A percentile compares a stretch with the other conserved stretches of the same genome.
Conservation (phyloP, 2,888 invertebrate genomes). For the Drosophila testacea region DNA sequence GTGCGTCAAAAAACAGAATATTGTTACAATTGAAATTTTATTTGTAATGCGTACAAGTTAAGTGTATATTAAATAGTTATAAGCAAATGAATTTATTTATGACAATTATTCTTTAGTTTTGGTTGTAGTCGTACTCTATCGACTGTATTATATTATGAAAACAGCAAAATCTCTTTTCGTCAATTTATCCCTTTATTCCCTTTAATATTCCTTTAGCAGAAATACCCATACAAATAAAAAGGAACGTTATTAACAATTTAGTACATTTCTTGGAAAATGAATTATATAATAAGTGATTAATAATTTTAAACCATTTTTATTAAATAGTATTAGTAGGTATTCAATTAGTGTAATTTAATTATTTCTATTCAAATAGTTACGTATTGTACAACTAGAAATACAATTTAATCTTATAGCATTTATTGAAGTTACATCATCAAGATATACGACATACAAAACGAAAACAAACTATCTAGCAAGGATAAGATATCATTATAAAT, state of each 20-base stretch:
- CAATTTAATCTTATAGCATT: neutral
- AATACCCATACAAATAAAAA: neutral
- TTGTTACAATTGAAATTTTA: constrained; percentile 18
- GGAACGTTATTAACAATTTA: constrained; percentile 36
- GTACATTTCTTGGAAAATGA: constrained; percentile 57
- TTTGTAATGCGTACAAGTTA: constrained; percentile 32
- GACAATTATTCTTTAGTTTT: constrained; percentile 33
- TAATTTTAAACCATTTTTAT: constrained; percentile 15
- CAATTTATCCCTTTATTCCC: constrained; percentile 39
- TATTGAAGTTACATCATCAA: neutral
- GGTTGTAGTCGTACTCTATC: neutral
- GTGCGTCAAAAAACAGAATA: constrained; percentile 5
- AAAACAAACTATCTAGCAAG: neutral
- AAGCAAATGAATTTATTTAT: constrained; percentile 43
- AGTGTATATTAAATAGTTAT: constrained; percentile 42
- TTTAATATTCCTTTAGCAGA: constrained; percentile 50
- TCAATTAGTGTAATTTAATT: constrained; percentile 13
- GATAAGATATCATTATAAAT: neutral
- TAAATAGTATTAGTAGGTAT: constrained; percentile 19
- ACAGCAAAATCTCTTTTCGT: constrained; percentile 1
- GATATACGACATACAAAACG: neutral
- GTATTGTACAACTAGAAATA: neutral
- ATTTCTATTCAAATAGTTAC: neutral
- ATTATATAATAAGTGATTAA: constrained; percentile 35
- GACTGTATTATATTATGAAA: constrained; percentile 25